Conservation (phyloP, 2,888 invertebrate species). For the Eumacrocentrus americanus region DNA sequence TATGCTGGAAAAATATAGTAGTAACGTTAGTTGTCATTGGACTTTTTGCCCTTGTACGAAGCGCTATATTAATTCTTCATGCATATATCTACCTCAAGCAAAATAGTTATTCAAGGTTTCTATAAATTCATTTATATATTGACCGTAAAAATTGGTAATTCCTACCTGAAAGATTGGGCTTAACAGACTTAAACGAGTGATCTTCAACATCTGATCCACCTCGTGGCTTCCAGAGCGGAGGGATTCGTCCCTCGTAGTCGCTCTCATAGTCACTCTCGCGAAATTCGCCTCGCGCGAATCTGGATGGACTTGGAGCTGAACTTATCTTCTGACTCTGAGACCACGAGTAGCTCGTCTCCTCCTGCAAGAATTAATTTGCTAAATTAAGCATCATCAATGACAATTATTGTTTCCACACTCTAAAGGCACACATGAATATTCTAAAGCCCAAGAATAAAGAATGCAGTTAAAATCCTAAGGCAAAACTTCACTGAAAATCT, state of each 20-base stretch:
- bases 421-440: conserved; percentile 1
- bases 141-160: background rate
- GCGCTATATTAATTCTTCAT: conserved; percentile 11
- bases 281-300: conserved; percentile 71
- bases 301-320: conserved; percentile 65
- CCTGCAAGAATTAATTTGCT: conserved; percentile 56
- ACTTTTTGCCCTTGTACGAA: background rate
- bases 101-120: background rate
- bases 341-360: conserved; percentile 66
- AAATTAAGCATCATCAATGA: conserved; percentile 15
- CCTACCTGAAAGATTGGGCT: conserved; percentile 57
- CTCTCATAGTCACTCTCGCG: conserved; percentile 76
- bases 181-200: conserved; percentile 67
- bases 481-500: too few species aligned
- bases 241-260: conserved; percentile 71
- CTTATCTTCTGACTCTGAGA: conserved; percentile 58
- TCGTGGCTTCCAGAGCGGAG: conserved; percentile 67
- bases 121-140: conserved; percentile 3
- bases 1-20: conserved; percentile 52
- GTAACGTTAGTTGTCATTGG: conserved; percentile 21
- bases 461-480: too few species aligned
- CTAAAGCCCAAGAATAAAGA: conserved; percentile 17
- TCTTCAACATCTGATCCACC: conserved; percentile 64
- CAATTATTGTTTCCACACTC: background rate
- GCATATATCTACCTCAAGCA: conserved; percentile 3